Evolutionary conservation across 1,140 invertebrate species (phyloP).

Genomic region (Ceratosolen solmsi): DNA sequence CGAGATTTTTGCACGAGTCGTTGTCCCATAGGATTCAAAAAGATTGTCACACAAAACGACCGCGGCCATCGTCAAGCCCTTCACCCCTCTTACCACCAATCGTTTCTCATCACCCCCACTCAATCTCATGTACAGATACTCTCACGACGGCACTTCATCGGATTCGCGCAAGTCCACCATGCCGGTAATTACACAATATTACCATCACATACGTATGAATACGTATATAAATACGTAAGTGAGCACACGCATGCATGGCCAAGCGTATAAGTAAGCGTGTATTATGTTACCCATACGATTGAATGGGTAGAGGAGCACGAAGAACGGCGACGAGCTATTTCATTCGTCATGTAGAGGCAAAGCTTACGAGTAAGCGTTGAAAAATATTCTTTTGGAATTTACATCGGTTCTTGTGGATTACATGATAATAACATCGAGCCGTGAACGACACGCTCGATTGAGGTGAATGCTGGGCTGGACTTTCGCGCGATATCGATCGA

Average conservation of each 20-base stretch:
- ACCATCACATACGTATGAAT: too few species aligned
- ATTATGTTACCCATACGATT: too few species aligned
- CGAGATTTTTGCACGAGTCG: constrained; percentile 51
- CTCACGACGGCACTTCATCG: constrained; percentile 3
- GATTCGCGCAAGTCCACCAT: background rate
- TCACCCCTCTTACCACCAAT: background rate
- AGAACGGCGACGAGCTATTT: constrained; percentile 23
- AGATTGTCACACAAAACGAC: constrained; percentile 34
- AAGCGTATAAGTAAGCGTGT: background rate
- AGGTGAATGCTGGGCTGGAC: too few species aligned
- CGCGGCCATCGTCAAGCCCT: background rate
- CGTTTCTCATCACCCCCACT: background rate
- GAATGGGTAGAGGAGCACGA: background rate
- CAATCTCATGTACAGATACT: background rate
- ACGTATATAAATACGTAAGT: too few species aligned
- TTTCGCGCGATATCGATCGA: too few species aligned
- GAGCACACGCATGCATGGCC: too few species aligned
- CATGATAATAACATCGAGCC: constrained; percentile 46
- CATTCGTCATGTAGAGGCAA: constrained; percentile 24
- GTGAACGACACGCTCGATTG: too few species aligned
- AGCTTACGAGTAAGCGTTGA: constrained; percentile 43
- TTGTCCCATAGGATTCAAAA: constrained; percentile 50
- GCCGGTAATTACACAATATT: too few species aligned
- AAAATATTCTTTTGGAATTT: constrained; percentile 48
- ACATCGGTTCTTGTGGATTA: constrained; percentile 35